Evolutionary conservation across 2,888 invertebrate species (phyloP), one percentile per base, ranked within the genome.

Genomic region (Ypsolopha scabrella): DNA sequence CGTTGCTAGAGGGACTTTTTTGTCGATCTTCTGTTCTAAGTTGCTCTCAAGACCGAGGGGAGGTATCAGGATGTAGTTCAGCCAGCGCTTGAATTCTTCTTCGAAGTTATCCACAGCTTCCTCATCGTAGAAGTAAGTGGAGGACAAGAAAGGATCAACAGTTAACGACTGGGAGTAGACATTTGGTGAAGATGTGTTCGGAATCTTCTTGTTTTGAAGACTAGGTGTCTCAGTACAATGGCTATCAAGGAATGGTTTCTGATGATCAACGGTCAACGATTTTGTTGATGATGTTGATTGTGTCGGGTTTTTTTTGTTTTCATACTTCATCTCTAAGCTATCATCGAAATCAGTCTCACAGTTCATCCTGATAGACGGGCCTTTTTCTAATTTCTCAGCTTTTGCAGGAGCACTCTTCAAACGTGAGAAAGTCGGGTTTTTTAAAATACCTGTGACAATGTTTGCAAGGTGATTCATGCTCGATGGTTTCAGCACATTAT

Each of bases 51-150:
- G 81, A 58, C 93, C 93, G 0, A 89, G 87, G 0, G 94, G 94
- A 1, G 94, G 92, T 4, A 93, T 91, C 7, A 95, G 78, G 50
- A 95, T 78, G 7, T 90, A 91, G 70, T 95, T 94, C 0, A 95
- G 75, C 94, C 94, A 95, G 59, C 92, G 92, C 64, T 90, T 92
- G 54, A 94, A 92, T 63, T 92, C 90, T 0, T 68, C 77, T 72
- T 93, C 92, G 68, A 94, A 92, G 53, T 89, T 88, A 46, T 89
- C 87, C 1, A 94, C 87, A 64, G 92, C 91, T 58, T 87, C 82
- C 56, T 91, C 90, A 62, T 93, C 91, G 58, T 91, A 89, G 64
- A 90, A 92, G 65, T 92, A 88, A 0, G 90, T 88, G 0, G 89
- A 81, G 0, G 90, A 89, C 39, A 90, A 68, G 61, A 93, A 93